These are phyloP conservation scores for Rhopalosiphum padi DNA, from an alignment of 1,140 invertebrate genomes.

Conservation along the genomic window DNA sequence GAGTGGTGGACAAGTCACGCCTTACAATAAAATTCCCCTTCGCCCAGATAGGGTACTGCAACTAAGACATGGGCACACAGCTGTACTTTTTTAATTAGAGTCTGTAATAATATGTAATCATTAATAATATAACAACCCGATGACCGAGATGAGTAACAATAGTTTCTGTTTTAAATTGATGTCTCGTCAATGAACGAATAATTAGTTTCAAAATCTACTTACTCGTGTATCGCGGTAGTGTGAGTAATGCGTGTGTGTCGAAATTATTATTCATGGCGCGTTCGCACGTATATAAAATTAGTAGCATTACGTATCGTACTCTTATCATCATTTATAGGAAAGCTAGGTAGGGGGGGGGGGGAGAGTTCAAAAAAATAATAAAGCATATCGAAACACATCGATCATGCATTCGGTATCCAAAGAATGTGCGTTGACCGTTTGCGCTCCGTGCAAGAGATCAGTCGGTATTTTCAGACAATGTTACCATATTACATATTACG, in stretches of 20 bases:
- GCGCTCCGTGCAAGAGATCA: background rate
- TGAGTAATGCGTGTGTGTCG: background rate
- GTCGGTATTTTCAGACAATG: too few species aligned
- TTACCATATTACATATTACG: background rate
- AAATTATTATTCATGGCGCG: conserved; percentile 36
- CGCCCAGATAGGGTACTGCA: background rate
- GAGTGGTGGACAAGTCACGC: background rate
- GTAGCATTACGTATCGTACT: background rate
- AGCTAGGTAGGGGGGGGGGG: background rate
- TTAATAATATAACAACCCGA: background rate
- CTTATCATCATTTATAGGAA: background rate
- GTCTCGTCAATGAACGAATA: conserved; percentile 21
- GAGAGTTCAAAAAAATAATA: background rate
- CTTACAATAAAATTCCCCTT: background rate
- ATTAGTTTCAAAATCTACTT: background rate
- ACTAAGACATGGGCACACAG: background rate
- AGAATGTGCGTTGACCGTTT: background rate
- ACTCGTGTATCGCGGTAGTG: background rate
- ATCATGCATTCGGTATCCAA: background rate
- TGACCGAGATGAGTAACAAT: background rate
- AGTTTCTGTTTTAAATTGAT: background rate
- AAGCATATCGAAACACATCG: conserved; percentile 6
- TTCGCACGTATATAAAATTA: background rate
- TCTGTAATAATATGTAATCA: background rate
- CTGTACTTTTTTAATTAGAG: background rate